These are phyloP conservation scores for Synergus umbraculus DNA, from an alignment of 2,888 invertebrate genomes.

Conservation along the genomic window DNA sequence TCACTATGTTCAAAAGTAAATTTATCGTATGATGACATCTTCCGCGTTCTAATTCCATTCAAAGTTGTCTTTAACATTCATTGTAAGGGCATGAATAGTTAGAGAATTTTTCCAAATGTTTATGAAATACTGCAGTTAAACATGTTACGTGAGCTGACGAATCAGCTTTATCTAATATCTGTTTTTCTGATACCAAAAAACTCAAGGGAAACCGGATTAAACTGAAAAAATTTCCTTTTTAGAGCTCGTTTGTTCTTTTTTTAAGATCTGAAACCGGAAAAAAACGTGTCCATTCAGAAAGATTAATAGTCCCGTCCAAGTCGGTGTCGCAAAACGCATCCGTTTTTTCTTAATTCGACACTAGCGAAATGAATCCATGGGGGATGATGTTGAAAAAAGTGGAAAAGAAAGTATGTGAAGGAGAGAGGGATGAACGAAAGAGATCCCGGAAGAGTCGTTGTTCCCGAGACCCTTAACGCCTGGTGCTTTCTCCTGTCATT, in stretches of 20 bases:
- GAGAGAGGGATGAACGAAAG: conserved; percentile 12
- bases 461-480: conserved; percentile 37
- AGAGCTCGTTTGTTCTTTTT: not conserved
- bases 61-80: not conserved
- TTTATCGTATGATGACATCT: not conserved
- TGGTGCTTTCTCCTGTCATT: conserved; percentile 42
- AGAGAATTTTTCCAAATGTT: too few species aligned
- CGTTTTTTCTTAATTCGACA: conserved; percentile 14
- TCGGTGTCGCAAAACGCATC: not conserved
- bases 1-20: not conserved
- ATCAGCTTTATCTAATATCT: not conserved
- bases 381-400: not conserved
- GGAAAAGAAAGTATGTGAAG: not conserved
- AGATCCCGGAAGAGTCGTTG: conserved; percentile 28
- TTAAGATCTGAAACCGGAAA: not conserved
- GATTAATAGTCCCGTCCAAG: conserved; percentile 14
- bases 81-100: too few species aligned
- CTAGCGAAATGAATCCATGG: not conserved
- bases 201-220: not conserved
- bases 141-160: not conserved
- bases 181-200: not conserved
- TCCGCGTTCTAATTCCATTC: not conserved
- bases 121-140: too few species aligned
- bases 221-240: not conserved
- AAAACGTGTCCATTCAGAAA: not conserved